Evolutionary conservation across 2,113 vertebrate genomes (phyloP).

Genomic region (Xiphophorus hellerii): DNA sequence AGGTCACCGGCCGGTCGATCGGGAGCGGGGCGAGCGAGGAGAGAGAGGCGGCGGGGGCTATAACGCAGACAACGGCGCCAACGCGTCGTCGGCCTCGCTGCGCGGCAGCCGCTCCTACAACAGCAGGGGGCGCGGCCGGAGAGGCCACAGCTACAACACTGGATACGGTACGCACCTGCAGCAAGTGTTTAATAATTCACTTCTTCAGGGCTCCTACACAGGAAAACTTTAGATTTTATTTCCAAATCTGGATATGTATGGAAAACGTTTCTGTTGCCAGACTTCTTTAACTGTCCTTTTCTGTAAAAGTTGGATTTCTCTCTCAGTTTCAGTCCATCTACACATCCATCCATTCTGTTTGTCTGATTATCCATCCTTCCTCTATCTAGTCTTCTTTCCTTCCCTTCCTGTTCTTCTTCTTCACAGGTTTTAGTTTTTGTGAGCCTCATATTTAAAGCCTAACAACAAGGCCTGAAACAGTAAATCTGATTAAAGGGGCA

Average conservation of each 20-base stretch:
- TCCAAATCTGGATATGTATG: not conserved
- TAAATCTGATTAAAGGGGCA: too few species aligned
- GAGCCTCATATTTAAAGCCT: not conserved
- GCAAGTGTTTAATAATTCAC: not conserved
- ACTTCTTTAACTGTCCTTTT: not conserved
- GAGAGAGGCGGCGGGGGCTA: slow-evolving; percentile 87
- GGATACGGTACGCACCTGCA: slow-evolving; percentile 86
- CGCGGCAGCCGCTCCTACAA: slow-evolving; percentile 93
- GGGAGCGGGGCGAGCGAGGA: slow-evolving; percentile 47
- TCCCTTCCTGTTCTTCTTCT: not conserved
- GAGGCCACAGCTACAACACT: slow-evolving; percentile 91
- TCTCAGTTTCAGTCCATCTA: too few species aligned
- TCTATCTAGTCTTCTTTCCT: not conserved
- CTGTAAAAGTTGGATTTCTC: not conserved
- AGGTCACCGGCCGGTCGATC: slow-evolving; percentile 88
- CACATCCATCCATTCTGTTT: too few species aligned
- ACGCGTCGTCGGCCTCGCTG: slow-evolving; percentile 82
- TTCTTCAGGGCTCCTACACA: not conserved
- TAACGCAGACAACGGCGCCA: slow-evolving; percentile 84
- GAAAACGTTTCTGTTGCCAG: not conserved
- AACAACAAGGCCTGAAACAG: not conserved
- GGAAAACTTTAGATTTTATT: too few species aligned
- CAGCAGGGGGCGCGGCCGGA: slow-evolving; percentile 90
- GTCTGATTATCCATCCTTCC: not conserved
- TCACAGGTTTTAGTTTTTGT: not conserved